These are phyloP conservation scores for Eilema depressum DNA, from an alignment of 2,888 invertebrate genomes.

Conservation along the genomic window DNA sequence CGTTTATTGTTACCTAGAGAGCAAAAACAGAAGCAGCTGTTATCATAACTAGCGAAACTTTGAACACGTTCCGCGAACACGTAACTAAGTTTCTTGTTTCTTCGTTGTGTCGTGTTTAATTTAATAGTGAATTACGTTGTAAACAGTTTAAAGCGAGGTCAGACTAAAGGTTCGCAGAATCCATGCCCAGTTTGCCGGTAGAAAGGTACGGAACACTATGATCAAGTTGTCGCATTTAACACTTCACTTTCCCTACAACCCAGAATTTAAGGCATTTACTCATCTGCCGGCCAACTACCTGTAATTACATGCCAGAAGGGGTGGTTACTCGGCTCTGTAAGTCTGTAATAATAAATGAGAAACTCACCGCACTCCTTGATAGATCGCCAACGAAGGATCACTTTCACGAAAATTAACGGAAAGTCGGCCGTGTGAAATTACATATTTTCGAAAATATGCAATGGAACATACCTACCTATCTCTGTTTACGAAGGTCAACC, in stretches of 20 bases:
- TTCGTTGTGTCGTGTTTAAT: conserved; percentile 47
- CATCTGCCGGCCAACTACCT: conserved; percentile 80
- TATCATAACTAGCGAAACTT: conserved; percentile 29
- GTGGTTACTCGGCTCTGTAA: conserved; percentile 64
- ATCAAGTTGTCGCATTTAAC: conserved; percentile 83
- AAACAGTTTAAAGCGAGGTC: conserved; percentile 64
- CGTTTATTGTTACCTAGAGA: conserved; percentile 59
- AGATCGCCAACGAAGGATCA: conserved; percentile 80
- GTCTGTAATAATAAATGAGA: conserved; percentile 73
- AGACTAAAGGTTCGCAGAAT: conserved; percentile 66
- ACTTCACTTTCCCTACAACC: conserved; percentile 84
- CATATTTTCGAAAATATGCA: conserved; percentile 71
- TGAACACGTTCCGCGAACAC: conserved; percentile 43
- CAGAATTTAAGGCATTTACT: conserved; percentile 84
- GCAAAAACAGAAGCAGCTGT: conserved; percentile 73
- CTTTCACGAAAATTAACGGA: conserved; percentile 84
- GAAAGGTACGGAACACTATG: conserved; percentile 72
- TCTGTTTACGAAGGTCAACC: conserved; percentile 66
- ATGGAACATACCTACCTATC: conserved; percentile 50
- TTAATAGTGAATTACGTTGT: conserved; percentile 63
- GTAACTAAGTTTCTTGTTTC: conserved; percentile 42
- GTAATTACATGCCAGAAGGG: conserved; percentile 78
- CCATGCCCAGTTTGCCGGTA: conserved; percentile 69
- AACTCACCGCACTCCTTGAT: conserved; percentile 74
- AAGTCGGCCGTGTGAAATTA: conserved; percentile 81